These are phyloP conservation scores for Heterohyrax brucei DNA, from an alignment of 2,797 vertebrate genomes.

Conservation along the genomic window DNA sequence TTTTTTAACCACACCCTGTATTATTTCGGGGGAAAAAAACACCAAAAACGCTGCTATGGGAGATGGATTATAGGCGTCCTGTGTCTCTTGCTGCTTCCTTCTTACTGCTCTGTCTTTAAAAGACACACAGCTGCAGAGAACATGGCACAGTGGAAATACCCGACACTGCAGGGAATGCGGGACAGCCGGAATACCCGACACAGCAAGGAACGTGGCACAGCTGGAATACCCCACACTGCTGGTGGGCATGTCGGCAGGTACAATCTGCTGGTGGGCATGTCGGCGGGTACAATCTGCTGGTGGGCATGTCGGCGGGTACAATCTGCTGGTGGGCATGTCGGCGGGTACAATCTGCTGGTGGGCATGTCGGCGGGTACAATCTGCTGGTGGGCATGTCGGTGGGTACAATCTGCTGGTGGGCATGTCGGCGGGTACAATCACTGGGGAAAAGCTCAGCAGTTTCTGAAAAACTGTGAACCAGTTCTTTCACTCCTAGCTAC, in stretches of 20 bases:
- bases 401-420: background rate
- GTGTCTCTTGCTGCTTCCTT: background rate
- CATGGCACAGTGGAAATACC: background rate
- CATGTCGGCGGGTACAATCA: background rate
- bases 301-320: too few species aligned
- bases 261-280: too few species aligned
- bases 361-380: background rate
- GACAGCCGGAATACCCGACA: too few species aligned
- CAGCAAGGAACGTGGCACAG: too few species aligned
- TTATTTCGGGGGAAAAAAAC: background rate
- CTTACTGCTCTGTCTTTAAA: background rate
- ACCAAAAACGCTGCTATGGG: background rate
- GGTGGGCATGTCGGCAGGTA: too few species aligned
- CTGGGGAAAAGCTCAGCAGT: background rate
- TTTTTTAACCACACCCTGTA: background rate
- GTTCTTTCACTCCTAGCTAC: background rate
- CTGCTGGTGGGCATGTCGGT: too few species aligned
- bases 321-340: too few species aligned
- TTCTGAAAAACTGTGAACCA: background rate
- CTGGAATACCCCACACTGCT: too few species aligned
- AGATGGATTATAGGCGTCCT: background rate
- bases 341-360: too few species aligned
- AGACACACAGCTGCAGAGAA: conserved; percentile 21
- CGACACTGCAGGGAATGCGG: too few species aligned
- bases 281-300: too few species aligned